Base-by-base conservation (phyloP, 1,140 invertebrate species). In the Bombus affinis region DNA sequence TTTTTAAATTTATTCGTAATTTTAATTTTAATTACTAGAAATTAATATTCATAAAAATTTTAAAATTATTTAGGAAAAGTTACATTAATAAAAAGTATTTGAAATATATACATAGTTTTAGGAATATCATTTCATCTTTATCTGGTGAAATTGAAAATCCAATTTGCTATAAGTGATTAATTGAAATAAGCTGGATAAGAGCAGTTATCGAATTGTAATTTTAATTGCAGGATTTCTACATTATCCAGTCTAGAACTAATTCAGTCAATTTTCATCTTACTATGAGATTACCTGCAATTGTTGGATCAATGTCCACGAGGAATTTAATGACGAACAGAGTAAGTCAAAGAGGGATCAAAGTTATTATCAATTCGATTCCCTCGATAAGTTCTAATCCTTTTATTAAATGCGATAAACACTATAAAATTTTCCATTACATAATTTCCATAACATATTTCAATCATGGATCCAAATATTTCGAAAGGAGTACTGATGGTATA, bases 321-420 rank as follows among this genome's bases (percentile, higher is more conserved):
- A 77, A 88, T 72, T 86, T 74, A 89, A 85, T 70, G 25, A 35
- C 47, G 25, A 22, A 18, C 75, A 65, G 68, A 39, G 53, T 57
- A 73, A 85, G 70, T 88, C 77, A 70, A 42, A 71, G 28, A 35
- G 5, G n/a, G 28, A 65, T 42, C 47, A 47, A 66, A 77, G 25
- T n/a, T 35, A 35, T 13, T 32, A 42, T 44, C 76, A 37, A 66
- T 18, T 47, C 22, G 42, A 72, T 32, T 81, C 57, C 42, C 39
- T 73, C 73, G 66, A 80, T 73, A 83, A 81, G 53, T 53, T 53
- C 28, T 25, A 9, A n/a, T 47, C 44, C 62, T 25, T 57, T 68
- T 62, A 53, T 9, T 42, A 53, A 42, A 71, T 70, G 74, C 59
- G 59, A 62, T 28, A n/a, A n/a, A n/a, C 59, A 13, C 3, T 12